phyloP scores from a whole-genome alignment of 2,888 invertebrate species.

The Lasius fuliginosus region DNA sequence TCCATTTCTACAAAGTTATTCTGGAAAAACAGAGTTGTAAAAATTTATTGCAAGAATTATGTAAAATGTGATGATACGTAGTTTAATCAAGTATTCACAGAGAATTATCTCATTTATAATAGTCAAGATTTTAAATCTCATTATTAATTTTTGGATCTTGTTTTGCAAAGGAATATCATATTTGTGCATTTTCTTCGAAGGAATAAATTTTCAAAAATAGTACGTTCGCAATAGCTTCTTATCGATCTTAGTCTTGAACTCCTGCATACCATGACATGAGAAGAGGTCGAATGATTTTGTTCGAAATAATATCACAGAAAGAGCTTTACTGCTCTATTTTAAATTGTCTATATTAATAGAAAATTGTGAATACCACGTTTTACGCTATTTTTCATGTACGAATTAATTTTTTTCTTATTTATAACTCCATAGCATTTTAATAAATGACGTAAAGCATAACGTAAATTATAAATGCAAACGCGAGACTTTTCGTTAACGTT shows the following conservation, averaged over 20 bases:
- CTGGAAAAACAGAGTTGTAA: background rate
- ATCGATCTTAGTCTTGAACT: slow-evolving; percentile 21
- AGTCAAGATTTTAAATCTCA: background rate
- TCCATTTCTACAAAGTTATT: slow-evolving; percentile 6
- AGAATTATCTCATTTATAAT: background rate
- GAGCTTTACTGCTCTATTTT: background rate
- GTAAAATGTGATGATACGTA: background rate
- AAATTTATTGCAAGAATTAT: background rate
- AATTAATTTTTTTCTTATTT: background rate
- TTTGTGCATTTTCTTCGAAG: background rate
- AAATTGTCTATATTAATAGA: background rate
- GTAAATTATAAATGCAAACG: background rate
- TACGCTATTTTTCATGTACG: background rate
- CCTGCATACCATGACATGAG: background rate
- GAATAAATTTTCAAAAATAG: background rate
- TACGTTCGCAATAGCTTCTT: background rate
- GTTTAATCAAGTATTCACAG: background rate
- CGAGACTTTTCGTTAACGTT: background rate
- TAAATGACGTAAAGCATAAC: background rate
- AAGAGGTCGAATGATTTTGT: slow-evolving; percentile 14
- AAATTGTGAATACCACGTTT: background rate
- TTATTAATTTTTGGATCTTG: background rate
- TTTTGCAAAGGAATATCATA: background rate
- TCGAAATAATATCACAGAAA: background rate
- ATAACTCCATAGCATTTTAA: background rate